Evolutionary conservation across 2,888 invertebrate genomes (phyloP), one percentile per base, ranked within the genome.

Genomic region (Cataglyphis rosenhaueri): DNA sequence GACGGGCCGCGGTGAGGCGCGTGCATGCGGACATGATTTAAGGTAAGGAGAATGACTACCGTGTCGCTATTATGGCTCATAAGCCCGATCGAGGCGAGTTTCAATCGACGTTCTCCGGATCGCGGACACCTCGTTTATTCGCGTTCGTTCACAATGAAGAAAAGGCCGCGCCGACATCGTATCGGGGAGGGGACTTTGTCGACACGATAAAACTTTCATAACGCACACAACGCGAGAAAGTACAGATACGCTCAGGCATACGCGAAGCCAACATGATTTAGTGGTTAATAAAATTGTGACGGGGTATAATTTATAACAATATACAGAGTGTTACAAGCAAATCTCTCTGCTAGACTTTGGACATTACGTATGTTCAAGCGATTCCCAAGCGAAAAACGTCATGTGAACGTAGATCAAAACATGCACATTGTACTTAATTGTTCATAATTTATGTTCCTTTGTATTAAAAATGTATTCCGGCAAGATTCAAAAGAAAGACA

Each of bases 11-110:
- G 68, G 81, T 70, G 81, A 89, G 85, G 83, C 89, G 89, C 89
- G 84, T 88, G 88, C 84, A 87, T 84, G 79, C 82, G 83, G 88
- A 89, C 88, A 84, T 89, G 89, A 88, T 88, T 89, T 86, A 89
- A 89, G 85, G 85, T 86, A 87, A 84, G 68, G 86, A 70, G 89
- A 86, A 87, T 89, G 89, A 87, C 89, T 89, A 89, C 89, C 85
- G 89, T 89, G 85, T 89, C 84, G 85, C 83, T 84, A 84, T 85
- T 88, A 85, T 86, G 79, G 85, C 61, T 82, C 84, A 73, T 84
- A 62, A 57, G 70, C 74, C 66, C 78, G 79, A 83, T 85, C 85
- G 71, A 82, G 82, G 84, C 82, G 78, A 81, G 73, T 84, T 86
- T 81, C 83, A 78, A 71, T 84, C 84, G 84, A 81, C 82, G 83